A percentile compares a stretch with the other conserved stretches of the same genome.
phyloP scores from a whole-genome alignment of 2,113 vertebrate genomes.

The Anarrhichthys ocellatus region DNA sequence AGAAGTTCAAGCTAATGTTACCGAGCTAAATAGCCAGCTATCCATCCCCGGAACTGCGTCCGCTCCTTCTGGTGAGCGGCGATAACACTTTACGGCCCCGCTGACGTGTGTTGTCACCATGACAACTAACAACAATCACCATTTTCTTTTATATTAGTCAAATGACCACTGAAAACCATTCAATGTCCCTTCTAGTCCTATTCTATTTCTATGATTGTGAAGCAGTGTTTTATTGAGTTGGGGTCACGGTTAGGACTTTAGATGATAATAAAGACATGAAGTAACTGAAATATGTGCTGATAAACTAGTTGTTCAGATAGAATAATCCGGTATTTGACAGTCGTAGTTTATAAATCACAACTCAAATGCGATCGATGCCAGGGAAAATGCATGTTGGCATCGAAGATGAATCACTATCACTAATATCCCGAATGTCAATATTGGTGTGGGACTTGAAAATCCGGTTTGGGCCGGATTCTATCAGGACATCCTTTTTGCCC shows the following conservation, averaged over 20 bases:
- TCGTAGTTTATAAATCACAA: not conserved
- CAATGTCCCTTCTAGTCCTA: not conserved
- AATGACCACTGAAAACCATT: not conserved
- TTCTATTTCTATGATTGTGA: not conserved
- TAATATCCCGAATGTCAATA: not conserved
- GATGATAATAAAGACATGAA: not conserved
- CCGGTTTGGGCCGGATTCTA: not conserved
- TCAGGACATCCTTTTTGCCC: conserved; percentile 67
- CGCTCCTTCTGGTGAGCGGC: too few relatives aligned
- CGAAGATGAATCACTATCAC: not conserved
- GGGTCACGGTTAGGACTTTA: not conserved
- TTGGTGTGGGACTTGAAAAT: not conserved
- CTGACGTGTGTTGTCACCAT: not conserved
- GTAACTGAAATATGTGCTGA: not conserved
- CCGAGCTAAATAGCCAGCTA: too few relatives aligned
- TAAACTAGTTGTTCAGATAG: not conserved
- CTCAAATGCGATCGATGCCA: not conserved
- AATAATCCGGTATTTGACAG: not conserved
- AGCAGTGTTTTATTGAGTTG: not conserved
- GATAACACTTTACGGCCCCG: not conserved
- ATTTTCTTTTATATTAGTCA: not conserved
- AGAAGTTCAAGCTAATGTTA: too few relatives aligned
- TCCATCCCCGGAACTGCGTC: too few relatives aligned
- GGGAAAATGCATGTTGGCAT: not conserved
- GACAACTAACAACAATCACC: not conserved